Evolutionary conservation across 2,888 invertebrate genomes (phyloP), one percentile per base, ranked within the genome.

Genomic region (Leptinotarsa peninsularis): DNA sequence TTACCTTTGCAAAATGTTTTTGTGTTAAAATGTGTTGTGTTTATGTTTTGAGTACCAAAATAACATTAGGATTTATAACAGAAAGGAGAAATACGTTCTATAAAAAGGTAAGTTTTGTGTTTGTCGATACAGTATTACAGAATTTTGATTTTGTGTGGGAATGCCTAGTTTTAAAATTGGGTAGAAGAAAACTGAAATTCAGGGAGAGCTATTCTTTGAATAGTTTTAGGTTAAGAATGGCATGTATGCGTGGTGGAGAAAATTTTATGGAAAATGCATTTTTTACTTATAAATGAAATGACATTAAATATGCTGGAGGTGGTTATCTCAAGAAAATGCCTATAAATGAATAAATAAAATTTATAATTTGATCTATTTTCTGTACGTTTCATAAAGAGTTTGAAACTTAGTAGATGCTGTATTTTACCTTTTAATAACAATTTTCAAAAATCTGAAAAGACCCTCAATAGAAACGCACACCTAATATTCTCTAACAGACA

Each of bases 11-110:
- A 82, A 83, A 82, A 84, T 84, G 83, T 82, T 82, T 79, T 81
- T 80, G 82, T 83, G 83, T 83, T 83, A 83, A 84, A 84, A 85
- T 85, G 85, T 84, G 84, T 83, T 83, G 82, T 85, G 85, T 85
- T 85, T 85, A 84, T 84, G 83, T 85, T 84, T 83, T 84, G 81
- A 80, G 79, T 81, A 82, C 81, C 78, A 82, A 82, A 84, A 82
- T 83, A 84, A 83, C 83, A 82, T 76, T 82, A 72, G 83, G 82
- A 82, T 83, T 82, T 82, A 82, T 80, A 79, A 74, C 78, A 78
- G 78, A 81, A 79, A 77, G 75, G 70, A 79, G 72, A 77, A 76
- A 76, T 77, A 79, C 78, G 67, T 75, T 76, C 74, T 75, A 75
- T 76, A 79, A 77, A 79, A 80, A 80, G 81, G 82, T 81, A 75